These are phyloP conservation scores for Bradynema listronoti DNA, from an alignment of 1,140 invertebrate species.

Conservation along the genomic window DNA sequence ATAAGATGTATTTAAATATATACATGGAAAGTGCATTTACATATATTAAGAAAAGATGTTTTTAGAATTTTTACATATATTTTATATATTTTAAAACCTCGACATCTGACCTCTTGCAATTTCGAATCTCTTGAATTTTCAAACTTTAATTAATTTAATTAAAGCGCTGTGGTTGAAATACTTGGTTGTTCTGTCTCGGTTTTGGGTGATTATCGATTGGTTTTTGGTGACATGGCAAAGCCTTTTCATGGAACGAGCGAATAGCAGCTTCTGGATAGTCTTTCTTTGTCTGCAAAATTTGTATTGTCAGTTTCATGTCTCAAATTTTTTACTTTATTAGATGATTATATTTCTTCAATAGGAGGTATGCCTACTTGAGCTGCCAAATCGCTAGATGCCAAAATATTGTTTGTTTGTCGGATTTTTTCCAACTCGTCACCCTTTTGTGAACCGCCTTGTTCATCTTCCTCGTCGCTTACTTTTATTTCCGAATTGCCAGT, in stretches of 20 bases:
- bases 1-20: too few species aligned
- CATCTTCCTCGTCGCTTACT: conserved; percentile 3
- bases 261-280: conserved; percentile 30
- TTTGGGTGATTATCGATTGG: too few species aligned
- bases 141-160: too few species aligned
- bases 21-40: too few species aligned
- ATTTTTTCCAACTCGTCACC: conserved; percentile 19
- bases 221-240: too few species aligned
- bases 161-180: conserved; percentile 25
- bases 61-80: too few species aligned
- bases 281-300: conserved; percentile 15
- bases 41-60: too few species aligned
- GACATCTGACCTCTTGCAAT: too few species aligned
- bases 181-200: conserved; percentile 10
- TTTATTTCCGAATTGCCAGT: neutral
- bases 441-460: conserved; percentile 1
- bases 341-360: neutral
- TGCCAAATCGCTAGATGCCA: conserved; percentile 18
- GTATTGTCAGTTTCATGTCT: neutral
- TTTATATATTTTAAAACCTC: too few species aligned
- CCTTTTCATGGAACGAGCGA: conserved; percentile 19
- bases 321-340: neutral
- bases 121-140: too few species aligned
- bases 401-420: conserved; percentile 10
- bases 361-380: conserved; percentile 20